Evolutionary conservation across 2,888 invertebrate genomes (phyloP), one percentile per base, ranked within the genome.

Genomic region (Drosophila melanosoma): DNA sequence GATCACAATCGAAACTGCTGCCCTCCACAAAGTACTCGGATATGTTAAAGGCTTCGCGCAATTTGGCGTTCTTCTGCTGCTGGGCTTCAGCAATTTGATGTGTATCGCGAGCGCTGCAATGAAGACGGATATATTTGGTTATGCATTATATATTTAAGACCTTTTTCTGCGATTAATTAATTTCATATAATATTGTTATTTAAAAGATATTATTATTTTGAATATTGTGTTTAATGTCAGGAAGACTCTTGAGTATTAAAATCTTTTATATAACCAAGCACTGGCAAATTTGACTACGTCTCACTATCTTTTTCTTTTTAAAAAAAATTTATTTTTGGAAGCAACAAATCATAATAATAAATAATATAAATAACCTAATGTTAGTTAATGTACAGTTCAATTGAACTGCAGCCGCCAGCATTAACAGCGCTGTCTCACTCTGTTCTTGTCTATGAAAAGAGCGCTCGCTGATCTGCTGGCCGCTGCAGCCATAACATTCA

Each of bases 1-100:
- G 94, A 93, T 97, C 96, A 4, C 97, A 96, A 94, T 98, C 98
- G 93, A 98, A 95, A 92, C 98, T 97, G 91, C 97, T 96, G 78
- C 99, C 99, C 93, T 98, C 98, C 65, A 98, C 97, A 94, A 98
- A 99, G 90, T 96, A 96, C 87, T 98, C 97, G 35, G 97, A 97
- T 84, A 99, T 98, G 67, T 99, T 98, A 93, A 99, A 99, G 7
- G 99, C 99, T 92, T 98, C 97, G 63, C 98, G 96, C 73, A 99
- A 94, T 66, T 96, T 96, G 3, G 97, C 97, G 94, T 99, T 99
- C 94, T 99, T 99, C 93, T 98, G 97, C 91, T 97, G 97, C 93
- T 98, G 98, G 32, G 99, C 98, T 93, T 98, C 98, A 1, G 99
- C 99, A 79, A 98, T 96, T 93, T 98, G 98, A 94, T 99, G 99